These are phyloP conservation scores for Rhagium mordax DNA, from an alignment of 2,888 invertebrate genomes.

Conservation along the genomic window DNA sequence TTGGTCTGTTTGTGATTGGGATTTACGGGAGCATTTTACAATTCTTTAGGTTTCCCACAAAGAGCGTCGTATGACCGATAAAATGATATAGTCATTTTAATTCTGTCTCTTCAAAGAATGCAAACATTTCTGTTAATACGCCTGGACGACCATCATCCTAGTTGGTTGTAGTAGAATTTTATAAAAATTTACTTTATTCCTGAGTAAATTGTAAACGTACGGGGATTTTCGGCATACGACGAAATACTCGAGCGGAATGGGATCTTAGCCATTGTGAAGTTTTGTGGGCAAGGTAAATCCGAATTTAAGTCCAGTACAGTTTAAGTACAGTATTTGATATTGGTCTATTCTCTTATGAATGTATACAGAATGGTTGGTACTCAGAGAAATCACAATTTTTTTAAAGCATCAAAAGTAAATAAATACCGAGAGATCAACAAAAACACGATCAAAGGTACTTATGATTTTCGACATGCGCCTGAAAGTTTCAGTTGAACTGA, in stretches of 20 bases:
- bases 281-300: background rate
- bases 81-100: constrained; percentile 14
- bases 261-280: background rate
- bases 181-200: background rate
- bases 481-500: too few relatives aligned
- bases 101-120: constrained; percentile 9
- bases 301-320: too few relatives aligned
- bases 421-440: too few relatives aligned
- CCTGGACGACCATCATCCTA: background rate
- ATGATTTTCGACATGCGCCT: too few relatives aligned
- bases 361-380: background rate
- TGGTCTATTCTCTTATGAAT: background rate
- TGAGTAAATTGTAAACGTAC: background rate
- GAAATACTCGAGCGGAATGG: background rate
- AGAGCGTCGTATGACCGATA: background rate
- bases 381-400: too few relatives aligned
- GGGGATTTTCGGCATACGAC: background rate
- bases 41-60: constrained; percentile 15
- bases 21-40: constrained; percentile 20
- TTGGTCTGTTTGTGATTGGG: constrained; percentile 28
- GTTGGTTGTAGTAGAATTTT: background rate
- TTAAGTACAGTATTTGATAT: background rate
- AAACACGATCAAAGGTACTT: too few relatives aligned
- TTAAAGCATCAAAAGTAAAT: too few relatives aligned
- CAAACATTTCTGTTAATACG: constrained; percentile 5